Conservation (phyloP, 2,797 vertebrate genomes). For the Menidia menidia region DNA sequence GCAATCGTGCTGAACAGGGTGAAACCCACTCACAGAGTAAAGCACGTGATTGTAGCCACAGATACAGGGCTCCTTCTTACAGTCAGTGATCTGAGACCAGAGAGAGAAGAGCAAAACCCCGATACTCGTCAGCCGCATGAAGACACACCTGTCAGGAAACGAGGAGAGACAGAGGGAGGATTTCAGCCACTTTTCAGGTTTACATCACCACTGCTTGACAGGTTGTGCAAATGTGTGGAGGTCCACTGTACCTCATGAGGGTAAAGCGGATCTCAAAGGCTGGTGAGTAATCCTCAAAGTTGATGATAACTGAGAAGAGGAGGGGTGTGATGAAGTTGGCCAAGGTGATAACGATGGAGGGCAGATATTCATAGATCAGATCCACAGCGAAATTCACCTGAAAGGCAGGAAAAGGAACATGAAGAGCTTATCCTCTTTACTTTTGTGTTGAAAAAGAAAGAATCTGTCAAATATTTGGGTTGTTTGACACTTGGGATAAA, state of each 20-base stretch:
- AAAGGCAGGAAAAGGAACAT: slow-evolving; percentile 9
- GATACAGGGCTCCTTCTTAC: slow-evolving; percentile 71
- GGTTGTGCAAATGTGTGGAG: background rate
- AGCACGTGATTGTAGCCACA: slow-evolving; percentile 92
- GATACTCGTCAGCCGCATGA: slow-evolving; percentile 93
- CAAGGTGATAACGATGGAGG: slow-evolving; percentile 95
- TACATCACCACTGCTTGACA: background rate
- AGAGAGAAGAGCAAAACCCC: slow-evolving; percentile 91
- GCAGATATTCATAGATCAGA: slow-evolving; percentile 93
- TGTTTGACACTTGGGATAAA: background rate
- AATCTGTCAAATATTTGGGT: background rate
- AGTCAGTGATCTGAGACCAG: slow-evolving; percentile 89
- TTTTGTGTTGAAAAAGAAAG: background rate
- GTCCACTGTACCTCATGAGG: slow-evolving; percentile 85
- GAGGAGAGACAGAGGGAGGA: background rate
- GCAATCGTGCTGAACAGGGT: no score
- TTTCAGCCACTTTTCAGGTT: background rate
- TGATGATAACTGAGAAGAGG: slow-evolving; percentile 90
- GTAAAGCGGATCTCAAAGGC: slow-evolving; percentile 95
- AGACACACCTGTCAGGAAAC: slow-evolving; percentile 87
- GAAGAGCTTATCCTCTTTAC: background rate
- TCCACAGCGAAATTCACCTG: slow-evolving; percentile 80
- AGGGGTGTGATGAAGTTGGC: slow-evolving; percentile 91
- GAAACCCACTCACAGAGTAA: slow-evolving; percentile 87
- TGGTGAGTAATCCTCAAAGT: slow-evolving; percentile 93